Base-by-base conservation (phyloP, 2,797 vertebrate species). In the Thamnophis elegans region DNA sequence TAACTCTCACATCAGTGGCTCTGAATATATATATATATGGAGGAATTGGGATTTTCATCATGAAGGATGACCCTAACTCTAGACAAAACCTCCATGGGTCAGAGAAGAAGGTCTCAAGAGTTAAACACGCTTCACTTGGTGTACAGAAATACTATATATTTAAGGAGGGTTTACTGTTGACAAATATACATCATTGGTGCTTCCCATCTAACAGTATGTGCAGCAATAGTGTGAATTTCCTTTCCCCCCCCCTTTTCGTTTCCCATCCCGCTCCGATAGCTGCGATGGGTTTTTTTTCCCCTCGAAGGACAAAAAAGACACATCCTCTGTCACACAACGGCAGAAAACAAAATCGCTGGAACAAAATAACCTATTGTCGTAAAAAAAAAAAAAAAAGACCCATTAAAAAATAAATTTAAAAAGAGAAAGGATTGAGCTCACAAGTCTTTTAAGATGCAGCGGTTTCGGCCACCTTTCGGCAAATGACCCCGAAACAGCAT, bases 121-220 rank as follows among this genome's bases (percentile, higher is more conserved):
- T 91, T 91, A 90, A 78, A 93, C 96, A 96, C 97, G 96, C 95
- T 55, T 96, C 96, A 96, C 95, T 94, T 96, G 92, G 87, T 96
- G 93, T 96, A 96, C 96, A 96, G 96, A 96, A 97, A 97, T 96
- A 97, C 95, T 97, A 96, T 94, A 96, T 96, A 96, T 97, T 97
- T 97, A 97, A 97, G 96, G 95, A 96, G 96, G 93, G 96, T 96
- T 96, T 94, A 96, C 95, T 94, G 96, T 96, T 96, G 96, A 96
- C 96, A 97, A 97, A 97, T 96, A 95, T 96, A 97, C 97, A 96
- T 96, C 96, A 96, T 95, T 93, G 96, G 96, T 96, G 96, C 95
- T 96, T 96, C 95, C 94, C 96, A 95, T 94, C 93, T 94, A 96
- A 94, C 95, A 95, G 95, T 89, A 93, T 94, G 95, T 65, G 95